Percentiles rank a stretch among this genome's conserved stretches.
Conservation (phyloP, 53 echinoderm and acorn worm genomes). For the Patiria pectinifera region DNA sequence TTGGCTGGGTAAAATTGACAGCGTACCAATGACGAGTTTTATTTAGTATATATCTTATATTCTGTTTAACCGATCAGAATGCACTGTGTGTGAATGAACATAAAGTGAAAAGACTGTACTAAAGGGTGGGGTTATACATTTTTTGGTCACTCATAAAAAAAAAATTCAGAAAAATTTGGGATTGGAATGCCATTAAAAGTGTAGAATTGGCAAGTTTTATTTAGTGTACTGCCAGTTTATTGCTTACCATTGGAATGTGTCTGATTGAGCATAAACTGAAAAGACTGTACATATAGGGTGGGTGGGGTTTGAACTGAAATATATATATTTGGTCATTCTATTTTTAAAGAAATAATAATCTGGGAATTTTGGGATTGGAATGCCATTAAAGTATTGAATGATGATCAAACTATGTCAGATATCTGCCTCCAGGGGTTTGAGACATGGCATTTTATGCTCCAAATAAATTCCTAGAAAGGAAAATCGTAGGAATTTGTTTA, state of each 20-base stretch:
- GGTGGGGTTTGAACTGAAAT: no score
- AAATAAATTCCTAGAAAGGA: neutral
- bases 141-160: neutral
- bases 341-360: no score
- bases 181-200: conserved; percentile 29
- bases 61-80: neutral
- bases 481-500: neutral
- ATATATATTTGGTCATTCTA: no score
- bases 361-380: no score
- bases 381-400: no score
- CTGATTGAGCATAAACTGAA: neutral
- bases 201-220: no score
- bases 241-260: no score
- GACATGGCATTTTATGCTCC: neutral
- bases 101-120: neutral
- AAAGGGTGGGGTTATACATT: neutral
- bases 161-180: neutral
- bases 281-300: no score
- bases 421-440: conserved; percentile 3
- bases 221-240: no score
- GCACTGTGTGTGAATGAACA: neutral
- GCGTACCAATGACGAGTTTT: neutral
- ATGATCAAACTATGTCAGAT: neutral
- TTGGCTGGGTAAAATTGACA: neutral
- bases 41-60: neutral